A percentile compares a stretch with the other conserved stretches of the same genome.
phyloP scores from a whole-genome alignment of 2,113 vertebrate genomes.

The Lichenostomus cassidix region DNA sequence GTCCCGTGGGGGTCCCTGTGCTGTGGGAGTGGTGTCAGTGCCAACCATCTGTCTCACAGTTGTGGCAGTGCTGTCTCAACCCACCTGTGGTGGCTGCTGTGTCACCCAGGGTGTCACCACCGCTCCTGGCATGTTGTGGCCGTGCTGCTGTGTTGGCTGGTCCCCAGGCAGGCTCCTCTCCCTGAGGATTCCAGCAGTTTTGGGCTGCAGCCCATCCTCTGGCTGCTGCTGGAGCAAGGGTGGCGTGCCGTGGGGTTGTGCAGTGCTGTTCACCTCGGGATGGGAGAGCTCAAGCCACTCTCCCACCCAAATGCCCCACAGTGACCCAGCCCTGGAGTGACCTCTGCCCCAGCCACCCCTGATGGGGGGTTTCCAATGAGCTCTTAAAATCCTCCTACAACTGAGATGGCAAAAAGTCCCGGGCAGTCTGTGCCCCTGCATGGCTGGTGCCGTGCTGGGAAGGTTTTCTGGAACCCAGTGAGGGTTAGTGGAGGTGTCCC shows the following conservation, averaged over 20 bases:
- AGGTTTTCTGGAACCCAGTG: background rate
- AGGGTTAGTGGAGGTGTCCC: background rate
- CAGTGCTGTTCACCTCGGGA: accelerated
- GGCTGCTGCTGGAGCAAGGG: background rate
- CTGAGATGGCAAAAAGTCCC: background rate
- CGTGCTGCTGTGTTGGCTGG: accelerated
- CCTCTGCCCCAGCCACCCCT: background rate
- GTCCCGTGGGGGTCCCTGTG: background rate
- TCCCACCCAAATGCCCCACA: background rate
- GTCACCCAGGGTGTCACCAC: background rate
- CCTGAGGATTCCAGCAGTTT: background rate
- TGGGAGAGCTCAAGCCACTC: background rate
- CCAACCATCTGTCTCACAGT: accelerated
- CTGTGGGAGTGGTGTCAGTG: accelerated
- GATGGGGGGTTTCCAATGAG: background rate
- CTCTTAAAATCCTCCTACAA: background rate
- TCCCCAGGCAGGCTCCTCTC: background rate
- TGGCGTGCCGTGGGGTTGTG: accelerated
- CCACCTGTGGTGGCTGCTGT: background rate
- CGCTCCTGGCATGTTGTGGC: accelerated
- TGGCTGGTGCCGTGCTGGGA: background rate
- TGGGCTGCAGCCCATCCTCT: accelerated
- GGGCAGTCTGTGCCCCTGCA: background rate
- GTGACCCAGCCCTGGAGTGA: background rate
- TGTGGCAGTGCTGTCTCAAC: background rate